Evolutionary conservation across 2,888 invertebrate species (phyloP).

Genomic region (Ceramica pisi): DNA sequence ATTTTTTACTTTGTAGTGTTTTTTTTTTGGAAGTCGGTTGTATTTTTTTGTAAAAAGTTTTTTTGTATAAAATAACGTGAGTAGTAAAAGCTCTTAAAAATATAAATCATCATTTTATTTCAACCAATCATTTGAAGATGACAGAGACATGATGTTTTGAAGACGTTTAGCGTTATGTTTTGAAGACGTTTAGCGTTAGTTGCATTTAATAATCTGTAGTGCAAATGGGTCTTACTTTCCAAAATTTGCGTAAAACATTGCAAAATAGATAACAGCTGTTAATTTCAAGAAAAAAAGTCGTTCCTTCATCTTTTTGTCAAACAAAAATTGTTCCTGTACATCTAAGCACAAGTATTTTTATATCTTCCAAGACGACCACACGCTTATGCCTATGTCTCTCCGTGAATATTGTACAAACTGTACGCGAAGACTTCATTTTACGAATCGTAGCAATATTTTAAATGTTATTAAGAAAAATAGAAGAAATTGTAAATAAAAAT

Average conservation of each 20-base stretch:
- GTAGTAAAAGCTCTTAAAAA: not conserved
- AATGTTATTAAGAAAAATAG: conserved; percentile 68
- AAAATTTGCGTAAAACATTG: not conserved
- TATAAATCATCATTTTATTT: not conserved
- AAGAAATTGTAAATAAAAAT: conserved; percentile 77
- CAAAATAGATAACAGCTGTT: not conserved
- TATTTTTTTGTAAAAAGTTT: too few relatives aligned
- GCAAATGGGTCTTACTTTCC: not conserved
- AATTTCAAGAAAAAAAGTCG: not conserved
- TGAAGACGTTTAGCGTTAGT: not conserved
- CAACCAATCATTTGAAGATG: not conserved
- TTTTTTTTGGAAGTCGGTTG: too few relatives aligned
- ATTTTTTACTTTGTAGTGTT: too few relatives aligned
- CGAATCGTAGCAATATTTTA: conserved; percentile 67
- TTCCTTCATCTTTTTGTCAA: not conserved
- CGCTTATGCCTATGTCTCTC: conserved; percentile 29
- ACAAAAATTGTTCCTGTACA: conserved; percentile 56
- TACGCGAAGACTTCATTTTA: conserved; percentile 59
- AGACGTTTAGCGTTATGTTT: too few relatives aligned
- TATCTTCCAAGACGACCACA: conserved; percentile 25
- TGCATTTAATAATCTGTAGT: not conserved
- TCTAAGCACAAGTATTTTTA: conserved; percentile 64
- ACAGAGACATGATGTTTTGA: not conserved
- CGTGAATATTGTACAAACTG: conserved; percentile 27
- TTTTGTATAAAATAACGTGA: too few relatives aligned